Percentiles rank a stretch among this genome's conserved stretches.
Evolutionary conservation across 2,888 invertebrate genomes (phyloP).

Genomic region (Campoplex capitator): DNA sequence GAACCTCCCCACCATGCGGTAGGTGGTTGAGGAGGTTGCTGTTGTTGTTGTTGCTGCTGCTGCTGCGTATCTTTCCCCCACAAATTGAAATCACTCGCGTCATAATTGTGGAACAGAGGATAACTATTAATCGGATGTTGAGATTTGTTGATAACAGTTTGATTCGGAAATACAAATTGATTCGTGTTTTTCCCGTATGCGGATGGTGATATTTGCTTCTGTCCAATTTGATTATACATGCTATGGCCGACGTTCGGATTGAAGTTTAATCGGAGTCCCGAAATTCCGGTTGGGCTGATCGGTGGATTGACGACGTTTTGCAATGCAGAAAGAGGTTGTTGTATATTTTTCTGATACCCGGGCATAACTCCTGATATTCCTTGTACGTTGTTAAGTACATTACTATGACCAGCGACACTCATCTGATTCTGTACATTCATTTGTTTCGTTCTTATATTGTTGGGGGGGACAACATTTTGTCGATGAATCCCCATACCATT

Average conservation of each 20-base stretch:
- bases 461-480: slow-evolving; percentile 70
- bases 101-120: slow-evolving; percentile 77
- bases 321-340: slow-evolving; percentile 52
- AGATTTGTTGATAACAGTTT: slow-evolving; percentile 68
- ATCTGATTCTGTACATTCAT: slow-evolving; percentile 74
- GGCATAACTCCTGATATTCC: slow-evolving; percentile 69
- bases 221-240: slow-evolving; percentile 71
- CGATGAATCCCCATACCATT: slow-evolving; percentile 72
- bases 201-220: slow-evolving; percentile 76
- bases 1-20: slow-evolving; percentile 80
- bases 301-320: slow-evolving; percentile 59
- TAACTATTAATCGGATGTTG: slow-evolving; percentile 74
- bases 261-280: slow-evolving; percentile 69
- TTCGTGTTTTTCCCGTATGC: slow-evolving; percentile 74
- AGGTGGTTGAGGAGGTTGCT: slow-evolving; percentile 77
- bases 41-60: not conserved
- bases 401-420: slow-evolving; percentile 68
- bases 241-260: slow-evolving; percentile 74
- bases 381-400: slow-evolving; percentile 69
- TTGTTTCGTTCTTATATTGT: slow-evolving; percentile 70
- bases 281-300: slow-evolving; percentile 66
- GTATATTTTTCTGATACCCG: slow-evolving; percentile 76
- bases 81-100: slow-evolving; percentile 77
- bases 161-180: slow-evolving; percentile 76
- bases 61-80: slow-evolving; percentile 81